Percentiles rank a stretch among this genome's conserved stretches.
These are phyloP conservation scores for Cyprinodon variegatus DNA, from an alignment of 2,113 vertebrate genomes.

Conservation along the genomic window DNA sequence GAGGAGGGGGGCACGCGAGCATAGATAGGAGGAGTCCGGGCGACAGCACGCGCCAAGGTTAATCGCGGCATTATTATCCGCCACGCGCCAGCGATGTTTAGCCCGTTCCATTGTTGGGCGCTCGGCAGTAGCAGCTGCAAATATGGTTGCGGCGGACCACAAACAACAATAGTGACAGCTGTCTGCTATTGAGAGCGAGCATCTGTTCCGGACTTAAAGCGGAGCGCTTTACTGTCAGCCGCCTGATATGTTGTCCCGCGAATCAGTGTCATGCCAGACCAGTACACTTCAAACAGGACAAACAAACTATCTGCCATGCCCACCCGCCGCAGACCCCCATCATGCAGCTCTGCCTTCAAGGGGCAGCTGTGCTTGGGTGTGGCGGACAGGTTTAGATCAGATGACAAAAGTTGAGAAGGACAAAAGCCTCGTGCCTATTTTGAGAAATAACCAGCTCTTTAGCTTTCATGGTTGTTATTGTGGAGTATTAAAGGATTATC, in stretches of 20 bases:
- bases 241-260: slow-evolving; percentile 68
- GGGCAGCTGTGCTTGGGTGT: slow-evolving; percentile 44
- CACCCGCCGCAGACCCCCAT: neutral
- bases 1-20: slow-evolving; percentile 15
- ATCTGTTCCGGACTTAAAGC: slow-evolving; percentile 81
- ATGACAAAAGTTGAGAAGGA: slow-evolving; percentile 46
- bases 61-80: slow-evolving; percentile 83
- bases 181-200: slow-evolving; percentile 82
- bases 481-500: slow-evolving; percentile 1
- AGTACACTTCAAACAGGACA: slow-evolving; percentile 57
- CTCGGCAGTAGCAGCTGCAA: slow-evolving; percentile 80
- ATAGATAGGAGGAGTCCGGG: slow-evolving; percentile 51
- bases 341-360: neutral
- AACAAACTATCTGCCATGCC: slow-evolving; percentile 52
- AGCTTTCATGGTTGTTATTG: slow-evolving; percentile 8
- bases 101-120: slow-evolving; percentile 76
- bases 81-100: slow-evolving; percentile 80
- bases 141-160: slow-evolving; percentile 75
- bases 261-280: slow-evolving; percentile 72
- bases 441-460: slow-evolving; percentile 10
- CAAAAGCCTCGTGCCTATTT: slow-evolving; percentile 32
- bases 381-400: slow-evolving; percentile 64
- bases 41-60: slow-evolving; percentile 81
- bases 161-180: slow-evolving; percentile 86
- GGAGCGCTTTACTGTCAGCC: slow-evolving; percentile 74